These are phyloP conservation scores for Stegana nigrithorax DNA, from an alignment of 2,888 invertebrate genomes.

Conservation along the genomic window DNA sequence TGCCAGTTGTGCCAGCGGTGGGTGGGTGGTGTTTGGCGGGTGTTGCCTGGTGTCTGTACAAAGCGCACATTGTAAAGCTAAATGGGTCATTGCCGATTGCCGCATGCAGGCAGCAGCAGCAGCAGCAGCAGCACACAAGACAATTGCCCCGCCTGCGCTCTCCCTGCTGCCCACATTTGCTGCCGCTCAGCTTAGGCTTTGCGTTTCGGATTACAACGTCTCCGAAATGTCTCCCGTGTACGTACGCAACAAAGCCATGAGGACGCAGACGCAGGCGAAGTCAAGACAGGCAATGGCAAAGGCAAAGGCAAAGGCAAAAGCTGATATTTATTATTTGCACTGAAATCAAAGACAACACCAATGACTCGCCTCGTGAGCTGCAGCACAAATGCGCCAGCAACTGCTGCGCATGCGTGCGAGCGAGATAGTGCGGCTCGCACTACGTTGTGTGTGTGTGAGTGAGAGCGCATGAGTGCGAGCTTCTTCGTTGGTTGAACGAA, in stretches of 20 bases:
- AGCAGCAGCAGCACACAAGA: no score
- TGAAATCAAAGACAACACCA: slow-evolving; percentile 52
- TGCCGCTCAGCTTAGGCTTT: slow-evolving; percentile 10
- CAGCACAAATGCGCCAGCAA: neutral
- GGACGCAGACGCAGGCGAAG: no score
- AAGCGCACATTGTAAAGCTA: slow-evolving; percentile 15
- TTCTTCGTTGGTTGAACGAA: no score
- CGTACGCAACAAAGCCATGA: no score
- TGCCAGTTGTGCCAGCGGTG: no score
- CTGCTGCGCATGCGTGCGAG: neutral
- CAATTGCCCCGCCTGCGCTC: no score
- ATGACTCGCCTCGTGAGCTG: slow-evolving; percentile 12
- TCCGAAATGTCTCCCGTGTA: slow-evolving; percentile 51
- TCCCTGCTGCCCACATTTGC: neutral
- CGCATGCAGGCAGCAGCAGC: no score
- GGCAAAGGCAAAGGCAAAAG: slow-evolving; percentile 26
- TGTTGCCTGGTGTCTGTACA: neutral
- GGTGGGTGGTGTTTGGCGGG: neutral
- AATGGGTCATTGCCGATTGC: slow-evolving; percentile 50
- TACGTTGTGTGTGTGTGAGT: neutral
- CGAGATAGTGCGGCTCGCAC: no score
- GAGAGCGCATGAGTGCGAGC: neutral
- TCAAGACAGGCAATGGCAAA: neutral
- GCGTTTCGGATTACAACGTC: slow-evolving; percentile 59
- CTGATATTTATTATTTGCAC: slow-evolving; percentile 59